Conservation (phyloP, 2,113 vertebrate genomes). For the Takifugu bimaculatus region DNA sequence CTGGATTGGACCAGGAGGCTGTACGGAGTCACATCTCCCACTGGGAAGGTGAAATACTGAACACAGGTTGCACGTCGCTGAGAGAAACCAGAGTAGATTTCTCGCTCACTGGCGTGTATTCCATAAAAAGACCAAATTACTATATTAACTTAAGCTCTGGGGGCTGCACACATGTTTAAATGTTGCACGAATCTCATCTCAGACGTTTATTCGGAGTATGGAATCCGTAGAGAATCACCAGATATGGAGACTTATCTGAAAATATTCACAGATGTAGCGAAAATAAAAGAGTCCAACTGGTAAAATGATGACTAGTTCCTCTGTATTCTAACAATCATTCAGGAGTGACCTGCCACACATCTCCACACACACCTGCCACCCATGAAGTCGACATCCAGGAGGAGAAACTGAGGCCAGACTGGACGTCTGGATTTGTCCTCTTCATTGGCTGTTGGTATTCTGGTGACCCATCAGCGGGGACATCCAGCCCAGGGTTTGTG, state of each 20-base stretch:
- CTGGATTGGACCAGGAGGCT: not conserved
- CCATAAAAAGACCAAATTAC: not conserved
- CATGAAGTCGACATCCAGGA: too few species aligned
- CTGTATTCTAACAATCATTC: not conserved
- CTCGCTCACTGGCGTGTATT: constrained; percentile 2
- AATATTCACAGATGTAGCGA: constrained; percentile 56
- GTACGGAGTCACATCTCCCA: not conserved
- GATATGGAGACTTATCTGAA: constrained; percentile 55
- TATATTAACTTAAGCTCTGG: constrained; percentile 1
- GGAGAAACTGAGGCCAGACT: too few species aligned
- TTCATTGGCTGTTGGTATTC: too few species aligned
- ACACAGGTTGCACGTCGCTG: constrained; percentile 15
- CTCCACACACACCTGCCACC: too few species aligned
- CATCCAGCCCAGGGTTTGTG: too few species aligned
- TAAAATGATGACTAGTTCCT: constrained; percentile 8
- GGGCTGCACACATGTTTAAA: constrained; percentile 7
- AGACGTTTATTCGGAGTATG: constrained; percentile 30
- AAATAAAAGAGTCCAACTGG: constrained; percentile 6
- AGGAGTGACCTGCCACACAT: not conserved
- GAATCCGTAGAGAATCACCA: constrained; percentile 32
- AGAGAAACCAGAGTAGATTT: constrained; percentile 4
- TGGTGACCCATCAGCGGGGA: too few species aligned
- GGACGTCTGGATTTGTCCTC: too few species aligned
- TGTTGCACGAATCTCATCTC: constrained; percentile 21
- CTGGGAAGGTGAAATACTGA: constrained; percentile 7